Conservation (phyloP, 1,140 invertebrate genomes). For the Proctacanthus coquilletti region DNA sequence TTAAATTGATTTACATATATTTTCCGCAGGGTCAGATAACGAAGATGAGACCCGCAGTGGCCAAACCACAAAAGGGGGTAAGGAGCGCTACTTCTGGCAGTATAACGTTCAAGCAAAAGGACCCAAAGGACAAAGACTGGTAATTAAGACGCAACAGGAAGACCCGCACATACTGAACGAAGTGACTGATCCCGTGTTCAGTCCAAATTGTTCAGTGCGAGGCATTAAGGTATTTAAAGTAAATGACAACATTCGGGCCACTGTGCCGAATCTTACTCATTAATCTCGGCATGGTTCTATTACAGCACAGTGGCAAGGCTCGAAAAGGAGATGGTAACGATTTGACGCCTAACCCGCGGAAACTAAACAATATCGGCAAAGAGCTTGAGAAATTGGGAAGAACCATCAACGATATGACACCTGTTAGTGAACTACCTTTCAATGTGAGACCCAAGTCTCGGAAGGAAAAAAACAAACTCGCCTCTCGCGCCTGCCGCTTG, state of each 20-base stretch:
- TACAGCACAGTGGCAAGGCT: constrained; percentile 66
- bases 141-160: constrained; percentile 64
- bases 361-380: constrained; percentile 77
- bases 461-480: constrained; percentile 96
- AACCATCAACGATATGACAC: constrained; percentile 90
- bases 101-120: constrained; percentile 98
- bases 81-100: constrained; percentile 92
- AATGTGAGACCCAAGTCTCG: constrained; percentile 77
- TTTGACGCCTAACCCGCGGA: constrained; percentile 85
- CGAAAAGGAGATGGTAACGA: constrained; percentile 96
- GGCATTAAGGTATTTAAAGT: constrained; percentile 63
- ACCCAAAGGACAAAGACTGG: constrained; percentile 79
- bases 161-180: constrained; percentile 87
- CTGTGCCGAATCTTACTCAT: not conserved
- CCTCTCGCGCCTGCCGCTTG: constrained; percentile 84
- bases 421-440: constrained; percentile 82
- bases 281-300: not conserved
- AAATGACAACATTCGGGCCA: constrained; percentile 5
- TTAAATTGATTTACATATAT: constrained; percentile 5
- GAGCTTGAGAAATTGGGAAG: constrained; percentile 83
- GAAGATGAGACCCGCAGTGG: constrained; percentile 40
- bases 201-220: constrained; percentile 70
- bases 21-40: constrained; percentile 47
- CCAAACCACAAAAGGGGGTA: constrained; percentile 39
- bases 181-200: constrained; percentile 85